A percentile compares a stretch with the other conserved stretches of the same genome.
These are phyloP conservation scores for Loxodonta africana DNA, from an alignment of 2,113 vertebrate species.

Conservation along the genomic window DNA sequence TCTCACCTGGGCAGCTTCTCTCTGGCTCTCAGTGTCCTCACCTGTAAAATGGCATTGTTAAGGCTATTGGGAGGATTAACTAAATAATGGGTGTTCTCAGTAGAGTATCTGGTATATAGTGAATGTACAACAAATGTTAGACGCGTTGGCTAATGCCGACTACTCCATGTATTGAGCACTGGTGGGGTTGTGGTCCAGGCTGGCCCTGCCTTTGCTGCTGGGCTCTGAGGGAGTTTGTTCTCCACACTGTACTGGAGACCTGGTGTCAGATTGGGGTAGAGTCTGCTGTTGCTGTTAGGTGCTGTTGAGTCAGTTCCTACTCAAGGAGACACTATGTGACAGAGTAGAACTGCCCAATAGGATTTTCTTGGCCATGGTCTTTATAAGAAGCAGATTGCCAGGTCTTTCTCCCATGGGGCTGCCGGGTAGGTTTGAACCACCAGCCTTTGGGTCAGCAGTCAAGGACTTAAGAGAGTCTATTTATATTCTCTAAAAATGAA, in stretches of 20 bases:
- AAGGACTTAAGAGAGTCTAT: neutral
- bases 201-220: neutral
- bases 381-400: neutral
- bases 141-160: neutral
- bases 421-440: neutral
- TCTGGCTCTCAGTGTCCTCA: neutral
- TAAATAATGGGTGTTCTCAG: fast-evolving
- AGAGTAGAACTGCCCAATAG: too few species aligned
- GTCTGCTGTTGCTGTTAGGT: neutral
- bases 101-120: too few species aligned
- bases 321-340: too few species aligned
- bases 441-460: neutral
- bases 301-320: too few species aligned
- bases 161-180: fast-evolving
- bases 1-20: neutral
- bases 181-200: neutral
- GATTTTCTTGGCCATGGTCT: neutral
- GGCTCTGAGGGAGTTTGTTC: neutral
- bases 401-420: too few species aligned
- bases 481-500: neutral
- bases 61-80: fast-evolving
- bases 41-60: neutral
- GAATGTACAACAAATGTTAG: fast-evolving
- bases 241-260: neutral
- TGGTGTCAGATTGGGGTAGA: neutral